Percentiles rank a stretch among this genome's conserved stretches.
These are phyloP conservation scores for Bufo gargarizans DNA, from an alignment of 2,113 vertebrate species.

Conservation along the genomic window DNA sequence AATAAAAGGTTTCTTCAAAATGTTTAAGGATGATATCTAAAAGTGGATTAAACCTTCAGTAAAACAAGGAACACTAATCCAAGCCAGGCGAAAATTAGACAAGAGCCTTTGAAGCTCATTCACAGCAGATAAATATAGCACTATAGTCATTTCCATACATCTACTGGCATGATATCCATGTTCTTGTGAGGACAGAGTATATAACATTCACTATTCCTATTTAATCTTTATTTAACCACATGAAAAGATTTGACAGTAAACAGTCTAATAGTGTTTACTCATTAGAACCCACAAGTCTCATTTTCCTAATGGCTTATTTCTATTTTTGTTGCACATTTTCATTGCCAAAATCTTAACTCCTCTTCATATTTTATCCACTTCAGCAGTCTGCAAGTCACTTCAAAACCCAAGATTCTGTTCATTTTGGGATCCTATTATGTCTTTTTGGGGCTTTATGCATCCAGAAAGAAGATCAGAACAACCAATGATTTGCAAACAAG, in stretches of 20 bases:
- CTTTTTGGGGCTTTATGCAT: neutral
- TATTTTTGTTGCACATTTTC: neutral
- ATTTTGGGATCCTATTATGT: neutral
- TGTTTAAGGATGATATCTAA: no score
- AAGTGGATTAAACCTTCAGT: no score
- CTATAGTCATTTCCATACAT: no score
- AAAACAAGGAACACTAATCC: no score
- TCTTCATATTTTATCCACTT: constrained; percentile 14
- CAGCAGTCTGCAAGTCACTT: constrained; percentile 4
- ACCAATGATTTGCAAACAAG: neutral
- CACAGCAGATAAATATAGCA: no score
- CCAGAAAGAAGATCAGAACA: neutral
- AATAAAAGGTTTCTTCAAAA: no score
- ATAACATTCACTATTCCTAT: neutral
- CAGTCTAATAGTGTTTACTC: constrained; percentile 31
- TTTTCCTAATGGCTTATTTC: constrained; percentile 19
- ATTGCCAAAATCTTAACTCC: constrained; percentile 16
- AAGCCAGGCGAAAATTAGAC: no score
- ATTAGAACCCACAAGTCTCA: constrained; percentile 18
- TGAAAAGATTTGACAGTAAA: neutral
- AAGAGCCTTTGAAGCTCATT: no score
- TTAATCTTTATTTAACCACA: constrained; percentile 14
- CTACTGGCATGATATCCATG: no score
- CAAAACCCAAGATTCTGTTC: neutral
- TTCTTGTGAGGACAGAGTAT: neutral